Percentiles rank a stretch among this genome's conserved stretches.
These are phyloP conservation scores for Plecturocebus donacophilus DNA, from an alignment of 2,113 vertebrate genomes.

Conservation along the genomic window DNA sequence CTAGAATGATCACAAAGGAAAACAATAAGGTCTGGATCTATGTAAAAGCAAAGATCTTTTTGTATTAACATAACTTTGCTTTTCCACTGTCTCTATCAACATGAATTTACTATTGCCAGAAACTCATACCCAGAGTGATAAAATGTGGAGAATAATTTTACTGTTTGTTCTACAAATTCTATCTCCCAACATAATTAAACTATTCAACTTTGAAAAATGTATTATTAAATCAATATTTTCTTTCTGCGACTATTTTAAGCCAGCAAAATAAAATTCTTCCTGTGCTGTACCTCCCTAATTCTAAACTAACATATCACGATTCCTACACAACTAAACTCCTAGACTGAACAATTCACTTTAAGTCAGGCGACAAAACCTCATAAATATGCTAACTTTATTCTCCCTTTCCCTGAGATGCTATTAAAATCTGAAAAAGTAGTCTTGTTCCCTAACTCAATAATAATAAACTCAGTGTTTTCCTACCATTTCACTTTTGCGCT, in stretches of 20 bases:
- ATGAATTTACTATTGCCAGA: neutral
- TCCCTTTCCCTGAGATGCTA: neutral
- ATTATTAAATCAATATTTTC: neutral
- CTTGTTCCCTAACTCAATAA: neutral
- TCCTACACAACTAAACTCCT: neutral
- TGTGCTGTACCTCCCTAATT: accelerated
- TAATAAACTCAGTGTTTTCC: neutral
- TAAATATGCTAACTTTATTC: neutral
- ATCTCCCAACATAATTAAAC: neutral
- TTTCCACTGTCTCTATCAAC: neutral
- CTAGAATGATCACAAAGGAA: neutral
- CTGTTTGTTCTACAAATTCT: neutral
- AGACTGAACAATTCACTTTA: neutral
- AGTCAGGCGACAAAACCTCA: neutral
- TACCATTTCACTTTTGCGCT: neutral
- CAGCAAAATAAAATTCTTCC: neutral
- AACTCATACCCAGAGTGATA: neutral
- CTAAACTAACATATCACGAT: neutral
- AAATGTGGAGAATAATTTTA: neutral
- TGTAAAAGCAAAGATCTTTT: neutral
- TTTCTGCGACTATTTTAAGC: neutral
- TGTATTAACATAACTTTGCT: neutral
- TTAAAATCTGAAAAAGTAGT: neutral
- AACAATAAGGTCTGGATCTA: neutral
- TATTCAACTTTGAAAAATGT: neutral